phyloP scores from a whole-genome alignment of 37 sponge, comb jelly and placozoan genomes.

The Amphimedon queenslandica region DNA sequence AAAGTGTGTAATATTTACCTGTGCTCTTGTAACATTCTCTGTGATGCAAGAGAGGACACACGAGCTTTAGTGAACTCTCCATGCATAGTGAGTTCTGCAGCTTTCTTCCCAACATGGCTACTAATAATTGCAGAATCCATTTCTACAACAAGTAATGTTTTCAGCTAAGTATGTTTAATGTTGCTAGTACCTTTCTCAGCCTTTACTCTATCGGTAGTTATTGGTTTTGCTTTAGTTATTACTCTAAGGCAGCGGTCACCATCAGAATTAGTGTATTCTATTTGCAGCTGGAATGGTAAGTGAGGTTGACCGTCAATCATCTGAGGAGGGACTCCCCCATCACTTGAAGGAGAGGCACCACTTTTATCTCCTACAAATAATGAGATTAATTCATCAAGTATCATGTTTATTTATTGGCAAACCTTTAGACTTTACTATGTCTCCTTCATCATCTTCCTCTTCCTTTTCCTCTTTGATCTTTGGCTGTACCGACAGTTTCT shows the following conservation, averaged over 20 bases:
- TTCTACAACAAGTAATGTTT: constrained; percentile 20
- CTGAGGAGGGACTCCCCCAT: constrained; percentile 9
- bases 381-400: no score
- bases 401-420: no score
- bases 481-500: not conserved
- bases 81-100: constrained; percentile 72
- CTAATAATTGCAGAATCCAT: constrained; percentile 66
- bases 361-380: not conserved
- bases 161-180: no score
- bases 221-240: constrained; percentile 40
- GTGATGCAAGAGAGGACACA: constrained; percentile 39
- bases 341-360: not conserved
- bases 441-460: not conserved
- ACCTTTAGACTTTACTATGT: no score
- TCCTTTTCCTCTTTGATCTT: not conserved
- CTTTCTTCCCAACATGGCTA: constrained; percentile 58
- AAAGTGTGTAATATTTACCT: no score
- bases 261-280: constrained; percentile 33
- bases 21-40: constrained; percentile 61
- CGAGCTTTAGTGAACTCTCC: constrained; percentile 77
- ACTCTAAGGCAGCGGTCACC: constrained; percentile 38
- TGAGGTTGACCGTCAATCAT: constrained; percentile 27
- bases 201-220: constrained; percentile 42
- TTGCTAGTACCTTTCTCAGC: constrained; percentile 37
- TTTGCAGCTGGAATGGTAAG: constrained; percentile 65